Conservation (phyloP, 2,797 vertebrate genomes). For the Botia kubotai region DNA sequence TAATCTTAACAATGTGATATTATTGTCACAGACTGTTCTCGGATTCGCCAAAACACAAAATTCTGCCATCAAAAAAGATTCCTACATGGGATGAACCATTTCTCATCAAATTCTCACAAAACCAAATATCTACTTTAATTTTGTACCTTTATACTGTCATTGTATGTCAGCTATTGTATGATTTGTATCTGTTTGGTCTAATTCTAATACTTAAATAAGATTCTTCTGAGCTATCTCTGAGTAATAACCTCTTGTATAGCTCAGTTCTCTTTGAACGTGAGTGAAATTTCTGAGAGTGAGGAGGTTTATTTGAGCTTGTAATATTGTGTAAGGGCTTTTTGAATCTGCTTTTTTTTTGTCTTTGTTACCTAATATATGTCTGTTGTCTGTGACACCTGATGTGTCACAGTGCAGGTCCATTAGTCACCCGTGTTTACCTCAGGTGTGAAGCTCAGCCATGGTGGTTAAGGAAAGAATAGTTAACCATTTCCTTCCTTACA, state of each 20-base stretch:
- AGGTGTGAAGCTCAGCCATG: slow-evolving; percentile 64
- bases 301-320: slow-evolving; percentile 23
- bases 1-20: too few relatives aligned
- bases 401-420: slow-evolving; percentile 59
- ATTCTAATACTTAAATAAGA: too few relatives aligned
- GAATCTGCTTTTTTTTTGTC: slow-evolving; percentile 70
- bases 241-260: too few relatives aligned
- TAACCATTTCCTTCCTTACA: slow-evolving; percentile 22
- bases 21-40: too few relatives aligned
- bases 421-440: slow-evolving; percentile 77
- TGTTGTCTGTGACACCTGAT: slow-evolving; percentile 69
- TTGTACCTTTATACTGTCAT: background rate
- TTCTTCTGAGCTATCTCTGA: too few relatives aligned
- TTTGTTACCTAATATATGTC: slow-evolving; percentile 68
- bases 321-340: slow-evolving; percentile 64
- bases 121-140: background rate
- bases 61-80: too few relatives aligned
- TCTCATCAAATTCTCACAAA: background rate
- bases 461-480: slow-evolving; percentile 3
- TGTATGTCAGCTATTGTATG: background rate
- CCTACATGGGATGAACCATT: background rate
- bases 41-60: too few relatives aligned
- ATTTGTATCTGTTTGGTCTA: too few relatives aligned
- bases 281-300: background rate
- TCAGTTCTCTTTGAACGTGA: background rate